Evolutionary conservation across 2,797 vertebrate species (phyloP).

Genomic region (Acridotheres tristis): DNA sequence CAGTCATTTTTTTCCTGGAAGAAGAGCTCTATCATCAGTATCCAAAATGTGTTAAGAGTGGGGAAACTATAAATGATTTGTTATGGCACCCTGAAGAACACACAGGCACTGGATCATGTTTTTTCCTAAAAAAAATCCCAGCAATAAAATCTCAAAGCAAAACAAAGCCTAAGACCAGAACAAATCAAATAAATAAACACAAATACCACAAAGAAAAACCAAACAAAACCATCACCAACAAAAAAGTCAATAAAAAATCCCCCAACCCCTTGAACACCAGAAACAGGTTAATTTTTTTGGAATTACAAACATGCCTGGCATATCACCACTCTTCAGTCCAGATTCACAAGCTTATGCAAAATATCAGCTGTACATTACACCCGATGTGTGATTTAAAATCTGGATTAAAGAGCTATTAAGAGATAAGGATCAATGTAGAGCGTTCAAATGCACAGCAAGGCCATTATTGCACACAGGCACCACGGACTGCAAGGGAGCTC

Average conservation of each 20-base stretch:
- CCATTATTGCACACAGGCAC: not conserved
- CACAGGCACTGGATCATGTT: not conserved
- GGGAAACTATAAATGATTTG: not conserved
- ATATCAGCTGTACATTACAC: not conserved
- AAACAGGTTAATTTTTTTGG: not conserved
- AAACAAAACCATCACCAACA: not conserved
- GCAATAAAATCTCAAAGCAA: not conserved
- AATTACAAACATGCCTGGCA: not conserved
- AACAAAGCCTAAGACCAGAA: rapidly evolving
- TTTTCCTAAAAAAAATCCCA: not conserved
- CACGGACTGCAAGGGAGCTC: not conserved
- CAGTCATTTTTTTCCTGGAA: not conserved
- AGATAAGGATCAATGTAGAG: constrained; percentile 12
- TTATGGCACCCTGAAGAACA: not conserved
- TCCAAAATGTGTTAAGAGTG: not conserved
- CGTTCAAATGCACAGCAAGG: not conserved
- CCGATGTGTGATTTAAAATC: not conserved
- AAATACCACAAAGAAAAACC: not conserved
- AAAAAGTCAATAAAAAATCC: not conserved
- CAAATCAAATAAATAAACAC: not conserved
- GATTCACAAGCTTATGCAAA: not conserved
- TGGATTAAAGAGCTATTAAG: constrained; percentile 38
- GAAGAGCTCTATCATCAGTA: not conserved
- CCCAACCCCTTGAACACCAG: not conserved
- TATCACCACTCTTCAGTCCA: not conserved